Conservation (phyloP, 2,797 vertebrate genomes). For the Harpagifer antarcticus region DNA sequence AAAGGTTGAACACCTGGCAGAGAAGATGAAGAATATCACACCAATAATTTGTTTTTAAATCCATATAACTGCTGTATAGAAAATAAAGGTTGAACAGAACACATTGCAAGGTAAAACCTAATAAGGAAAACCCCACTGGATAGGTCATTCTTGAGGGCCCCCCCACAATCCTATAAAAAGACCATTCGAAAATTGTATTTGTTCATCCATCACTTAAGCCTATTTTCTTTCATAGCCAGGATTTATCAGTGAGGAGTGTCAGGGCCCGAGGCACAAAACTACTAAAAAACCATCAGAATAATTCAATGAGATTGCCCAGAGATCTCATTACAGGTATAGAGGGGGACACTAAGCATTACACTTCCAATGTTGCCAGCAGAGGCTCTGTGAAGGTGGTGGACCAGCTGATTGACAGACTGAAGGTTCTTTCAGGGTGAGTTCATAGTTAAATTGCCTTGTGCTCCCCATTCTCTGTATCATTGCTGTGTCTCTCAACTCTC, state of each 20-base stretch:
- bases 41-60: neutral
- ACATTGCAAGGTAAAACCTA: constrained; percentile 31
- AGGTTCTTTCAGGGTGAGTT: constrained; percentile 75
- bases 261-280: constrained; percentile 56
- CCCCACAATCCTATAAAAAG: constrained; percentile 34
- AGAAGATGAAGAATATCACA: constrained; percentile 23
- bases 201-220: constrained; percentile 51
- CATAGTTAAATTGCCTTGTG: constrained; percentile 64
- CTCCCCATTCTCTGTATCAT: constrained; percentile 55
- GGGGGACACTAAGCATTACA: constrained; percentile 66
- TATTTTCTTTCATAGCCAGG: constrained; percentile 66
- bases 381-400: constrained; percentile 61
- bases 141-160: constrained; percentile 19
- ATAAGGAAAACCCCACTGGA: constrained; percentile 12
- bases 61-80: neutral
- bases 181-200: constrained; percentile 49
- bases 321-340: constrained; percentile 82
- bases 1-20: constrained; percentile 68
- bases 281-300: constrained; percentile 81
- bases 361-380: constrained; percentile 70
- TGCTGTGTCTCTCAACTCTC: constrained; percentile 45
- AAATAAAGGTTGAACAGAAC: neutral
- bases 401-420: constrained; percentile 76
- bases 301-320: constrained; percentile 83
- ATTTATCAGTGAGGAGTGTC: constrained; percentile 64